Percentiles rank a stretch among this genome's conserved stretches.
phyloP scores from a whole-genome alignment of 35 echinoderm and acorn worm species.

The Diadema setosum region DNA sequence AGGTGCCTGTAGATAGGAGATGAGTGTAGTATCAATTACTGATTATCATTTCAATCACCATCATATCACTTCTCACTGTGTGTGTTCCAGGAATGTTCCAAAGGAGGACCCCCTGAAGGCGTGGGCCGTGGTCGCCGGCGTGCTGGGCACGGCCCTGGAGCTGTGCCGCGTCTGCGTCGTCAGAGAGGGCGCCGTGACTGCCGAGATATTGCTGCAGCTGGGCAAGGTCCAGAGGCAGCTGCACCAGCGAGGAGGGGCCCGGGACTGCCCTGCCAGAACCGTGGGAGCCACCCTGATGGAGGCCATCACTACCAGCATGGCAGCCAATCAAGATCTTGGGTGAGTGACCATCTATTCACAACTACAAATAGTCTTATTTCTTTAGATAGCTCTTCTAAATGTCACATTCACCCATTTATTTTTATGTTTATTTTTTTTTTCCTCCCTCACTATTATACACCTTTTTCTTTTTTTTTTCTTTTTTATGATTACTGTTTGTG shows the following conservation, averaged over 20 bases:
- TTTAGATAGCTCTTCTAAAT: no score
- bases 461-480: no score
- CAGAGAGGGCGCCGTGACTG: constrained; percentile 46
- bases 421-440: no score
- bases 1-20: no score
- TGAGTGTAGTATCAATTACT: no score
- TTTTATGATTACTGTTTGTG: no score
- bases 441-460: no score
- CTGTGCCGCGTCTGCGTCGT: constrained; percentile 55
- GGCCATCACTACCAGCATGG: constrained; percentile 68
- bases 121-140: constrained; percentile 73
- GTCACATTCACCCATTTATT: no score
- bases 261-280: constrained; percentile 25
- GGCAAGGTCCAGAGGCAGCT: constrained; percentile 93
- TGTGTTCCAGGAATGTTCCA: background rate
- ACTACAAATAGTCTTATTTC: no score
- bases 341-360: no score
- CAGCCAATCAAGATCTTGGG: constrained; percentile 82
- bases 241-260: constrained; percentile 1
- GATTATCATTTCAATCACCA: no score
- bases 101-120: constrained; percentile 1
- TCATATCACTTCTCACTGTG: background rate
- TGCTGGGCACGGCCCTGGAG: constrained; percentile 76
- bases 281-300: constrained; percentile 59
- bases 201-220: constrained; percentile 74